Evolutionary conservation across 2,113 vertebrate species (phyloP), one percentile per base, ranked within the genome.

Genomic region (Callopanchax toddi): DNA sequence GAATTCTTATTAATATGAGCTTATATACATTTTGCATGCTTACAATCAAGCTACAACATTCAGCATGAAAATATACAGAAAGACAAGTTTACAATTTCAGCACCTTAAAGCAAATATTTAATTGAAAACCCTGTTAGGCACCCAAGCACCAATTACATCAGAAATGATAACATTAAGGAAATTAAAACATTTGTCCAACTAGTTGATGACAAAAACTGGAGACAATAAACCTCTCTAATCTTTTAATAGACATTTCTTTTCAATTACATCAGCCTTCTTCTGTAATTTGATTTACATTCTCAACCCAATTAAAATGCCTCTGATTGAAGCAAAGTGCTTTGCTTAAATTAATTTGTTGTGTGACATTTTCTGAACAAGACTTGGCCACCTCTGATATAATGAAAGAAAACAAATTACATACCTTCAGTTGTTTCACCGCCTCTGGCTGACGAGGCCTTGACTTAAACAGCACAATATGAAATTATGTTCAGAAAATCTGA

Each of bases 151-250:
- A 91, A 89, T 91, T 89, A 88, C 86, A 91, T 88, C 85, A 78
- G 85, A 90, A 91, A 91, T 84, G 74, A 87, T 90, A 91, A 87
- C 87, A 92, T 91, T 91, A 90, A 91, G 91, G 88, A 91, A 93
- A 91, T 91, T 76, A 91, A 91, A 89, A 89, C 88, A 90, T 81
- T 79, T 82, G 83, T 86, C 89, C 87, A 74, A 91, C 88, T 91
- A 78, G 83, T 65, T 86, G 79, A 89, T 89, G 85, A 91, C 86
- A 78, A 84, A 86, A 76, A 87, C 84, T 81, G 74, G 79, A 89
- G 88, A 89, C 86, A 89, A 91, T 84, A 87, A 88, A 86, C 70
- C 75, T 46, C 66, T 79, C 71, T 91, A 92, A 92, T 93, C 90
- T 92, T 91, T 91, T 91, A 87, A 89, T 87, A 89, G 83, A 86